Base-by-base conservation (phyloP, 1,140 invertebrate species). In the Caenorhabditis briggsae region DNA sequence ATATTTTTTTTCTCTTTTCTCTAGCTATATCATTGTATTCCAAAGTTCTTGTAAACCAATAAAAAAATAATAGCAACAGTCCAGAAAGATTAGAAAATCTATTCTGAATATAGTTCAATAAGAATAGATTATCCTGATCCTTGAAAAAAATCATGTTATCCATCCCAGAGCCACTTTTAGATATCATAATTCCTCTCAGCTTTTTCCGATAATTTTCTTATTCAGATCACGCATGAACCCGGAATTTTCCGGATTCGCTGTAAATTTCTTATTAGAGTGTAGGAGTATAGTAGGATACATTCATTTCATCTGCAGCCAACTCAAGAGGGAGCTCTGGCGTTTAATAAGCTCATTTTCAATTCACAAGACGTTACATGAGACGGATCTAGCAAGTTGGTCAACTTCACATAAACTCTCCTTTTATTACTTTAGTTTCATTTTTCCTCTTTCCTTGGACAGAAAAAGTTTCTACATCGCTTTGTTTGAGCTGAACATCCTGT, bases 321-420 rank as follows among this genome's bases (percentile, higher is more conserved):
- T 12, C 8, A 5, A 20, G 43, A 78, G 12, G 41, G n/a, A 33
- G 33, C 11, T 11, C 16, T 46, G 46, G 8, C 70, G 50, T 78
- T 9, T 78, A 78, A 78, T 78, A 78, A 78, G 70, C 70, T 78
- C 43, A 50, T 50, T 78, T 78, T 23, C n/a, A 53, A 78, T 78
- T 78, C 70, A 53, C 33, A 70, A 70, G 64, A 70, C 64, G 64
- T 61, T 61, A 23, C 25, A 23, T 20, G 11, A 12, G 33, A 46
- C 18, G 64, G 43, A n/a, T 43, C 64, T 23, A 70, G 41, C 64
- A 53, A 53, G 12, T 53, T 53, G 50, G 12, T 70, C 64, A 33
- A 61, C 64, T 70, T 70, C 41, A 43, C 41, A 43, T 70, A 5
- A 1, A 14, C 33, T 43, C 23, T 2, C 20, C 33, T 5, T 70